These are phyloP conservation scores for Tanypteryx hageni DNA, from an alignment of 2,888 invertebrate species.

Conservation along the genomic window DNA sequence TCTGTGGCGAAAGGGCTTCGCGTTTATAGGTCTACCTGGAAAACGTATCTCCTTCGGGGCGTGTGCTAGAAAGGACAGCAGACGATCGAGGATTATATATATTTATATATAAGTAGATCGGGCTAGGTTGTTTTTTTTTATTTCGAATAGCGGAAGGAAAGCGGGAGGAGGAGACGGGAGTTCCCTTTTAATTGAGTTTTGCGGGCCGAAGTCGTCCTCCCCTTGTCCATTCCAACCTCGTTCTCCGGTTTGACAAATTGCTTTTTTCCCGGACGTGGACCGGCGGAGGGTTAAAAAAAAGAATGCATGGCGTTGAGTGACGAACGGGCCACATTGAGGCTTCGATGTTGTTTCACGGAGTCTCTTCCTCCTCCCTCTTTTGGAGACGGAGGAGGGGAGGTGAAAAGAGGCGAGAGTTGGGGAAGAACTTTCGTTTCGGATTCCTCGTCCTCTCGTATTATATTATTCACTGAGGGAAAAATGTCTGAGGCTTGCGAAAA, in stretches of 20 bases:
- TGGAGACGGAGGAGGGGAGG: background rate
- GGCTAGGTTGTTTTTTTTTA: too few relatives aligned
- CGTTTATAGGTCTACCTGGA: too few relatives aligned
- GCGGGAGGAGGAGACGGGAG: background rate
- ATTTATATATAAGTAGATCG: too few relatives aligned
- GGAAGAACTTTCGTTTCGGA: constrained; percentile 47
- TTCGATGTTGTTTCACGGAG: constrained; percentile 21
- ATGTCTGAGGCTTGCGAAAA: background rate
- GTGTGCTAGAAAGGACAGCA: too few relatives aligned
- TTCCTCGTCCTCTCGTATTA: background rate
- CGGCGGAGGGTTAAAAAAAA: background rate
- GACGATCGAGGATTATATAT: too few relatives aligned
- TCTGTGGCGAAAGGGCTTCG: background rate
- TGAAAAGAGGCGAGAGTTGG: background rate
- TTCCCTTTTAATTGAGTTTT: constrained; percentile 46
- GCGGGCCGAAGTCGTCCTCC: background rate
- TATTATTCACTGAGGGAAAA: background rate
- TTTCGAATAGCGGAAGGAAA: background rate
- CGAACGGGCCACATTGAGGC: constrained; percentile 27
- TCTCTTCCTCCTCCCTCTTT: background rate
- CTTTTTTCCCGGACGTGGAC: background rate
- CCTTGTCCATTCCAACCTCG: constrained; percentile 21
- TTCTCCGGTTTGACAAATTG: constrained; percentile 47
- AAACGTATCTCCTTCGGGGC: too few relatives aligned
- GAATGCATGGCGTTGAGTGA: constrained; percentile 40